These are phyloP conservation scores for Drosophila orosa DNA, from an alignment of 1,140 invertebrate species.

Conservation along the genomic window DNA sequence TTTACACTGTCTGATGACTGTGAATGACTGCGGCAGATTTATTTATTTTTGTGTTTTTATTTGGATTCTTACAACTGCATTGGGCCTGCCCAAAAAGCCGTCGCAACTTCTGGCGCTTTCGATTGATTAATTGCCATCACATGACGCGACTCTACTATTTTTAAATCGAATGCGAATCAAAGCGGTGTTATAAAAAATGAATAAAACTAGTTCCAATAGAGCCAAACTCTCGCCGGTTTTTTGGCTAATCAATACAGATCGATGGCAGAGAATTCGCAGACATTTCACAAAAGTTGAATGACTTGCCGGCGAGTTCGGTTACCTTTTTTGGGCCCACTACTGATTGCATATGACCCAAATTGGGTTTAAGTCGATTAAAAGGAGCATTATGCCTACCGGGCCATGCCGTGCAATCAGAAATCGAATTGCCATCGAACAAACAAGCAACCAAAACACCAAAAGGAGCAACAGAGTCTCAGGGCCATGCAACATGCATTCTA, in stretches of 20 bases:
- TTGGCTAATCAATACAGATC: conserved; percentile 62
- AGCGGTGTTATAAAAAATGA: conserved; percentile 41
- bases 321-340: conserved; percentile 45
- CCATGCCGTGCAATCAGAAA: conserved; percentile 66
- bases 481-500: conserved; percentile 56
- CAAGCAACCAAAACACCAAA: conserved; percentile 38
- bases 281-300: conserved; percentile 67
- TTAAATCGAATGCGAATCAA: conserved; percentile 27
- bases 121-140: conserved; percentile 41
- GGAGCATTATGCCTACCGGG: conserved; percentile 29
- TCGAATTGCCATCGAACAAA: conserved; percentile 80
- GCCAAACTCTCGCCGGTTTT: conserved; percentile 32
- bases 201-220: conserved; percentile 54
- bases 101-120: conserved; percentile 24
- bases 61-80: conserved; percentile 17
- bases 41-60: conserved; percentile 8
- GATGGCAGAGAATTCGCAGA: conserved; percentile 47
- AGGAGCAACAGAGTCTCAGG: conserved; percentile 38
- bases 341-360: conserved; percentile 77
- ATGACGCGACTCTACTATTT: conserved; percentile 52
- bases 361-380: conserved; percentile 67
- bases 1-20: conserved; percentile 16
- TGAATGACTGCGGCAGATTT: conserved; percentile 7
- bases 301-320: conserved; percentile 58
- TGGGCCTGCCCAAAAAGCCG: not conserved